Conservation (phyloP, 2,113 vertebrate species). For the Dicaeum eximium region DNA sequence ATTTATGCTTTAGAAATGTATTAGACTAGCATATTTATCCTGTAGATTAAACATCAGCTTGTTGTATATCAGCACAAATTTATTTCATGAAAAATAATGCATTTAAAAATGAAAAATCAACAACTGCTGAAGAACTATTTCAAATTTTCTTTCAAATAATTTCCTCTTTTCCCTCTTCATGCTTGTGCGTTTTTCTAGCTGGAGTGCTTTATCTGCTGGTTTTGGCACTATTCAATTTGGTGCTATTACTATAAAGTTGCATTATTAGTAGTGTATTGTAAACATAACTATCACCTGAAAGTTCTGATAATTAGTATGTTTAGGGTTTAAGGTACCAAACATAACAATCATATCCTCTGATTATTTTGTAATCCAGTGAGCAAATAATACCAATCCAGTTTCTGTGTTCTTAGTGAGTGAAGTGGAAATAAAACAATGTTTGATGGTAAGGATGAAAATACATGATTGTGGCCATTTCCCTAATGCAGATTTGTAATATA, state of each 20-base stretch:
- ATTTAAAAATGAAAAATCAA: conserved; percentile 34
- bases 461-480: neutral
- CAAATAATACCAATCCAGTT: neutral
- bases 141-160: neutral
- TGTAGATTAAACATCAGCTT: neutral
- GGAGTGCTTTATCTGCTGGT: neutral
- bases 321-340: neutral
- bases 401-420: neutral
- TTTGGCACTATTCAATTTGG: conserved; percentile 19
- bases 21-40: neutral
- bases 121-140: neutral
- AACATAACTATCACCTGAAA: conserved; percentile 27
- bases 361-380: conserved; percentile 1
- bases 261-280: neutral
- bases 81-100: conserved; percentile 17
- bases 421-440: neutral
- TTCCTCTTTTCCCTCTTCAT: neutral
- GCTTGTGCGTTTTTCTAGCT: neutral
- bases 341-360: neutral
- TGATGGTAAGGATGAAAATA: neutral
- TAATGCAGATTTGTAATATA: neutral
- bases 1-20: neutral
- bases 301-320: neutral
- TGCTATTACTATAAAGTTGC: neutral
- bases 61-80: neutral